A percentile compares a stretch with the other conserved stretches of the same genome.
Conservation (phyloP, 92 coral and sea anemone species). For the Epizoanthus rinbou region DNA sequence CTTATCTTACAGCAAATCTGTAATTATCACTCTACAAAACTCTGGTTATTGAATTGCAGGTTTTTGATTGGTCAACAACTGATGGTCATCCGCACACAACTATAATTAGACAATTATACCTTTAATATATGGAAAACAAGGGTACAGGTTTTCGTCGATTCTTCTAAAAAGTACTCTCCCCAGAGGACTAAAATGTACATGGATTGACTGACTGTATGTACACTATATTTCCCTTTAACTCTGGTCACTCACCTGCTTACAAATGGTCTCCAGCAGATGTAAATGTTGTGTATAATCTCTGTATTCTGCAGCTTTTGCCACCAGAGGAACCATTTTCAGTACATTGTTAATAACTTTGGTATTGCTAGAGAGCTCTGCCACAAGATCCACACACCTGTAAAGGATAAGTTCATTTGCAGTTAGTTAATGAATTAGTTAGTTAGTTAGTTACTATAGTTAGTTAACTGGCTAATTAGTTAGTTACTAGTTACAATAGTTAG, state of each 20-base stretch:
- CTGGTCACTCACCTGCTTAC: conserved; percentile 78
- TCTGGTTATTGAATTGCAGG: too few relatives aligned
- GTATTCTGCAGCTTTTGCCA: conserved; percentile 81
- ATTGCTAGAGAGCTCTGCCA: conserved; percentile 84
- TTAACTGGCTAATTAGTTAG: too few relatives aligned
- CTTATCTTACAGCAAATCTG: neutral
- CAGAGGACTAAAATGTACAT: neutral
- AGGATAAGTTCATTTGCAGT: neutral
- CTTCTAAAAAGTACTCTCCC: too few relatives aligned
- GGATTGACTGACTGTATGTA: too few relatives aligned
- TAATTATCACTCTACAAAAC: neutral
- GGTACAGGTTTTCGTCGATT: neutral
- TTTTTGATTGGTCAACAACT: too few relatives aligned
- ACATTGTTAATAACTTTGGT: conserved; percentile 69
- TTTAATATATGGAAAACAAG: neutral
- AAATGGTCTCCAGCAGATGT: conserved; percentile 88
- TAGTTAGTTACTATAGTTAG: too few relatives aligned
- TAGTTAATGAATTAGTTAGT: too few relatives aligned
- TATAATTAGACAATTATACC: too few relatives aligned
- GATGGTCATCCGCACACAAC: too few relatives aligned
- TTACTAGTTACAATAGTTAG: too few relatives aligned
- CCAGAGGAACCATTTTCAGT: conserved; percentile 61
- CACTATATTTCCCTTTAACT: neutral
- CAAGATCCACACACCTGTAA: conserved; percentile 80
- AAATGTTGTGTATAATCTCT: conserved; percentile 90